Evolutionary conservation across 2,113 vertebrate genomes (phyloP), one percentile per base, ranked within the genome.

Genomic region (Callionymus lyra): DNA sequence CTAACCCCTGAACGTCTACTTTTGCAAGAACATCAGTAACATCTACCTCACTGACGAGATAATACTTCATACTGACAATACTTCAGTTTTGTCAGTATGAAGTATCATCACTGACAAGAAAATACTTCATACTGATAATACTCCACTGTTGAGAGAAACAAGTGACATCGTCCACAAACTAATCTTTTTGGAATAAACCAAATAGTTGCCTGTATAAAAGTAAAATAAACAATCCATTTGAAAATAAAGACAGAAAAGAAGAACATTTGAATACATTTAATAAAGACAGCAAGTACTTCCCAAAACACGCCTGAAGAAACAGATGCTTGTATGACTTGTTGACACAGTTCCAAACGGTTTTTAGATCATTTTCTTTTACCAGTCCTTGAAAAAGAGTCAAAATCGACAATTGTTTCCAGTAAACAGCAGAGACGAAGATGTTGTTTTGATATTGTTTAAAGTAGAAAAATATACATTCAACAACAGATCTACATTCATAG

Each of bases 261-360:
- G 10, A 27, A 27, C n/a, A n/a, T 27, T 14, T 42, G 11, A 50
- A 65, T 70, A 72, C 31, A 65, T 85, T 94, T 94, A 90, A 86
- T 91, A 85, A 84, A 80, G 87, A 89, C 87, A 87, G 88, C 86
- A 89, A 87, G 16, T 86, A 27, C 21, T 27, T 5, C 4, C 21
- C 8, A 27, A 27, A 27, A 5, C 21, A 4, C 21, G 4, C 21
- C 82, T 85, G 88, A 89, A 91, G 47, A 37, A 33, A 42, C 18
- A 45, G 36, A 8, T 41, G 12, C 6, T 50, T 46, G 87, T 87
- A 85, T 88, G 84, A 86, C 80, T 87, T 91, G 88, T 79, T 87
- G 83, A 89, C 80, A 82, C 84, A 62, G 84, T 79, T 87, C 86
- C 83, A 90, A 89, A 89, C 21, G 8, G 4, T 5, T 27, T 4